Percentiles rank a stretch among this genome's conserved stretches.
phyloP scores from a whole-genome alignment of 2,888 invertebrate genomes.

The Seira musarum region DNA sequence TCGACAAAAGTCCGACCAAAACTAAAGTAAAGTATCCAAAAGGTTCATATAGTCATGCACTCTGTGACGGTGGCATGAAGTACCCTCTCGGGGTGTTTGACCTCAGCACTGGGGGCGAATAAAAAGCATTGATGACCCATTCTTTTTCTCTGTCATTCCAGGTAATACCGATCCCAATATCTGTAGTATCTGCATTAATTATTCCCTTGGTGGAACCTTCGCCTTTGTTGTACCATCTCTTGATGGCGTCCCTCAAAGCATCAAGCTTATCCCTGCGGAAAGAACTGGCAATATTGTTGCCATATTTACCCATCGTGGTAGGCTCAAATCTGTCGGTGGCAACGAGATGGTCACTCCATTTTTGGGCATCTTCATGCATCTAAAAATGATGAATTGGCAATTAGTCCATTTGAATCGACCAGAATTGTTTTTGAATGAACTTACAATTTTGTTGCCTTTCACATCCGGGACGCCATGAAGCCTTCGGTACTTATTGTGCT shows the following conservation, averaged over 20 bases:
- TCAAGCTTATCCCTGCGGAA: conserved; percentile 26
- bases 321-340: conserved; percentile 14
- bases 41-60: neutral
- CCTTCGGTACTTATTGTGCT: neutral
- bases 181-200: conserved; percentile 12
- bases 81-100: neutral
- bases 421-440: neutral
- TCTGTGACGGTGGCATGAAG: neutral
- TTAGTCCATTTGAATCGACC: no score
- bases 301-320: conserved; percentile 17
- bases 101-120: neutral
- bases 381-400: no score
- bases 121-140: conserved; percentile 2
- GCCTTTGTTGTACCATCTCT: conserved; percentile 38
- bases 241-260: conserved; percentile 35
- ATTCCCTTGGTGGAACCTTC: neutral
- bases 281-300: conserved; percentile 35
- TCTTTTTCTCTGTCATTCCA: conserved; percentile 25
- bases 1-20: no score
- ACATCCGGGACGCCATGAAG: conserved; percentile 9
- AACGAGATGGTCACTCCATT: neutral
- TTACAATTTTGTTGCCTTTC: conserved; percentile 10
- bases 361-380: conserved; percentile 37
- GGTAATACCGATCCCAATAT: conserved; percentile 41
- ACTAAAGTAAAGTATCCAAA: neutral